Conservation (phyloP, 2,797 vertebrate species). For the Prionace glauca region DNA sequence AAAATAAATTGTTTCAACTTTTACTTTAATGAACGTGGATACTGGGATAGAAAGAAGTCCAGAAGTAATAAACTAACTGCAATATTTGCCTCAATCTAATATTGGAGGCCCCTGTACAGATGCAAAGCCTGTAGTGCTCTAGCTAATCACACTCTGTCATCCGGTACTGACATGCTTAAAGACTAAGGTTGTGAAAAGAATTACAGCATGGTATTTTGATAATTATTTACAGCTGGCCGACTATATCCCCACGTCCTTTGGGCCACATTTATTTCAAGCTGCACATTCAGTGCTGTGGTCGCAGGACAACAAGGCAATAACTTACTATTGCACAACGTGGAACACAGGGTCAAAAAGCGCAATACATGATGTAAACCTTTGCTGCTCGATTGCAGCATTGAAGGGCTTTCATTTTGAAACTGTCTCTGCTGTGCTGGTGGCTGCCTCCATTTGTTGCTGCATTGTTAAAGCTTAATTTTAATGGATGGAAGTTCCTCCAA, state of each 20-base stretch:
- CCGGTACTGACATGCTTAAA: not conserved
- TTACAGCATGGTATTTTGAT: slow-evolving; percentile 16
- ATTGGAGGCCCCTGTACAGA: not conserved
- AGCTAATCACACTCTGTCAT: slow-evolving; percentile 4
- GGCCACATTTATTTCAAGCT: slow-evolving; percentile 24
- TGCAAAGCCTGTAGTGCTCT: not conserved
- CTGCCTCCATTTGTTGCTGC: not conserved
- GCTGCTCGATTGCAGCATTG: not conserved
- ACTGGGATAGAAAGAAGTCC: not conserved
- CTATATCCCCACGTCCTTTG: slow-evolving; percentile 1
- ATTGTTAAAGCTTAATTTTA: not conserved
- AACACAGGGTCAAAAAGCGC: not conserved
- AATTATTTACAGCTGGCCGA: slow-evolving; percentile 36
- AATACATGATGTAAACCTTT: not conserved
- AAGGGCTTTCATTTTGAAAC: not conserved
- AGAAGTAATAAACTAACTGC: not conserved
- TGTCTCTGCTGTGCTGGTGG: not conserved
- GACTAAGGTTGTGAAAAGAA: slow-evolving; percentile 12
- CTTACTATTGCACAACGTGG: not conserved
- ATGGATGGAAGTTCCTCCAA: not conserved
- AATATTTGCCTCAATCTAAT: not conserved
- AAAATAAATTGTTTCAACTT: not conserved
- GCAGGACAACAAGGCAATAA: slow-evolving; percentile 23
- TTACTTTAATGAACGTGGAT: not conserved
- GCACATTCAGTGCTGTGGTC: not conserved